Base-by-base conservation (phyloP, 2,888 invertebrate genomes). In the Aphelenchoides bicaudatus region DNA sequence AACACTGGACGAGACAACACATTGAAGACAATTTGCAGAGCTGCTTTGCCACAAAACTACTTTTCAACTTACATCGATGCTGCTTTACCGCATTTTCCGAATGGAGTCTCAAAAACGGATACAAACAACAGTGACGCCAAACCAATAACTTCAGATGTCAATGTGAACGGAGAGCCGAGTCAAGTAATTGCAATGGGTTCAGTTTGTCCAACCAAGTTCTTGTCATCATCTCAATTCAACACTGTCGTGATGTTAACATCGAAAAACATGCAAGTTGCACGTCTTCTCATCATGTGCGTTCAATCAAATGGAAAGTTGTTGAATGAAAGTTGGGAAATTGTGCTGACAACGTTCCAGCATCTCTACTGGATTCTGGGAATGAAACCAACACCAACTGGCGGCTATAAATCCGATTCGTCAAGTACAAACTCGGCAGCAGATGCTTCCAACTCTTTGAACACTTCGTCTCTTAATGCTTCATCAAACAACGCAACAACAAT, bases 121-220 rank as follows among this genome's bases (percentile, higher is more conserved):
- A 49, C 28, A 8, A 19, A 19, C 39, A 49, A n/a, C n/a, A 21
- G 16, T 19, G 21, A 19, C 21, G 43, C 43, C 10, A 43, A 43
- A n/a, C 21, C 43, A 6, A 25, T n/a, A 10, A 19, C 16, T 8
- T 43, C 43, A 6, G 43, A 43, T 8, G 16, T 23, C 2, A 21
- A 51, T 3, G 16, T 23, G 5, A 61, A 61, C 29, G 56, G 61
- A 19, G 37, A 56, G 53, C 49, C 63, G n/a, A 55, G 21, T 21
- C 94, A 96, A 82, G 91, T 96, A 63, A 92, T 96, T 43, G 94
- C 92, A 66, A 92, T 96, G 61, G 96, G 96, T 25, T 92, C 93
- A 0, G 90, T 93, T 23, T 83, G 94, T 67, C 92, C 1, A 89
- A 80, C 55, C 72, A 80, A 54, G 5, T 59, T 63, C 4, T 59